Evolutionary conservation across 1,140 invertebrate species (phyloP).

Genomic region (Caerostris darwini): DNA sequence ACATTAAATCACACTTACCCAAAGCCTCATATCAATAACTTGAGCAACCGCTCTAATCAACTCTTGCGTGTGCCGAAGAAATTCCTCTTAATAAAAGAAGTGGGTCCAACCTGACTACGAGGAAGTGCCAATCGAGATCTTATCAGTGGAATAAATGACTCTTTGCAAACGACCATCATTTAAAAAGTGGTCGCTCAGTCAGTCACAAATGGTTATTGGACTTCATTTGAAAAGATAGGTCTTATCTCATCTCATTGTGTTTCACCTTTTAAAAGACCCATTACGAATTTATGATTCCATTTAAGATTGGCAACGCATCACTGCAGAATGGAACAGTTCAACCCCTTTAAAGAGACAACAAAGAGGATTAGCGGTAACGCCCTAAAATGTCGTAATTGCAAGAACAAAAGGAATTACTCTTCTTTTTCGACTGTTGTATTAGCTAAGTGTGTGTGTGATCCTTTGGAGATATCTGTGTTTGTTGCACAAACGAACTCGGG

Average conservation of each 20-base stretch:
- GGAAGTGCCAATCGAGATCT: slow-evolving; percentile 30
- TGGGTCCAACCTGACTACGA: neutral
- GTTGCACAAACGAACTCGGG: neutral
- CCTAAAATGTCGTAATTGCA: neutral
- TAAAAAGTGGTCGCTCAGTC: neutral
- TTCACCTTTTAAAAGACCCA: neutral
- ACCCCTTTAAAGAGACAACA: neutral
- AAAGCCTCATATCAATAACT: neutral
- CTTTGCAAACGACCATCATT: slow-evolving; percentile 14
- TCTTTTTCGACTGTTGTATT: neutral
- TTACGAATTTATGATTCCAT: slow-evolving; percentile 34
- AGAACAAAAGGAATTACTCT: neutral
- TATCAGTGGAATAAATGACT: slow-evolving; percentile 18
- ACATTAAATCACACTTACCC: slow-evolving; percentile 2
- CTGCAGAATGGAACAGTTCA: neutral
- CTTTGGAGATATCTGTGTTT: neutral
- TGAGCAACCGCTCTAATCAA: neutral
- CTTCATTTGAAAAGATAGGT: slow-evolving; percentile 1
- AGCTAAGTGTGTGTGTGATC: neutral
- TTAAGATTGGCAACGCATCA: neutral
- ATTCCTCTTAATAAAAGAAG: neutral
- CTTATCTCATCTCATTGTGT: slow-evolving; percentile 31
- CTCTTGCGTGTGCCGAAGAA: neutral
- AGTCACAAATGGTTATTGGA: neutral
- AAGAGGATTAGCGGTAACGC: neutral